Conservation (phyloP, 2,113 vertebrate genomes). For the Tympanuchus pallidicinctus region DNA sequence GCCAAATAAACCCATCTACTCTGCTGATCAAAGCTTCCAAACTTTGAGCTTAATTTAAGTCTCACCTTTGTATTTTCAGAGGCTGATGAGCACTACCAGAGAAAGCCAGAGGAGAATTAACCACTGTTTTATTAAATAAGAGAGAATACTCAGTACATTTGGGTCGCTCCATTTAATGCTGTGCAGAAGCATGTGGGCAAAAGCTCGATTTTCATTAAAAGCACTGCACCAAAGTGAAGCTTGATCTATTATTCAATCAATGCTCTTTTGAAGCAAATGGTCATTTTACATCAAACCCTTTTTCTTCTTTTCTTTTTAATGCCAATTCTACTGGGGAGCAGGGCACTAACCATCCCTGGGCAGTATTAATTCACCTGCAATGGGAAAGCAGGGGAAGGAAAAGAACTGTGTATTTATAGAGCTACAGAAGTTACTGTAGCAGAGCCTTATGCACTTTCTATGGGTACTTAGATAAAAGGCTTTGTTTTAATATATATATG, state of each 20-base stretch:
- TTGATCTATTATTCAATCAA: constrained; percentile 69
- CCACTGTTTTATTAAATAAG: constrained; percentile 16
- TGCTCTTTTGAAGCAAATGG: constrained; percentile 61
- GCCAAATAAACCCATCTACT: neutral
- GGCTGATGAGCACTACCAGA: neutral
- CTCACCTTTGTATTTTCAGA: neutral
- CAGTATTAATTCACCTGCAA: neutral
- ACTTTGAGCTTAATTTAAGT: constrained; percentile 1
- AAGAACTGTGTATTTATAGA: neutral
- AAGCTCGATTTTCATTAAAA: constrained; percentile 38
- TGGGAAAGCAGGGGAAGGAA: neutral
- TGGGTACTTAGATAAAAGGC: neutral
- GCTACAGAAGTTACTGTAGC: neutral
- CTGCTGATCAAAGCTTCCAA: constrained; percentile 22
- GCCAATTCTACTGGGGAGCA: accelerated
- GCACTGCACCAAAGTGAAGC: neutral
- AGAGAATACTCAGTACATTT: neutral
- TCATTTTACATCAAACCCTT: constrained; percentile 49
- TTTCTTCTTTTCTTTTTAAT: constrained; percentile 32
- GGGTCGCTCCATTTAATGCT: constrained; percentile 11
- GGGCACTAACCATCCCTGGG: neutral
- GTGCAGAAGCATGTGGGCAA: constrained; percentile 1
- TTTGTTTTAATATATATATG: neutral
- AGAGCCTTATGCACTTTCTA: neutral
- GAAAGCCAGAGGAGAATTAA: constrained; percentile 6